Percentiles rank a stretch among this genome's conserved stretches.
Evolutionary conservation across 2,113 vertebrate genomes (phyloP).

Genomic region (Ictalurus punctatus): DNA sequence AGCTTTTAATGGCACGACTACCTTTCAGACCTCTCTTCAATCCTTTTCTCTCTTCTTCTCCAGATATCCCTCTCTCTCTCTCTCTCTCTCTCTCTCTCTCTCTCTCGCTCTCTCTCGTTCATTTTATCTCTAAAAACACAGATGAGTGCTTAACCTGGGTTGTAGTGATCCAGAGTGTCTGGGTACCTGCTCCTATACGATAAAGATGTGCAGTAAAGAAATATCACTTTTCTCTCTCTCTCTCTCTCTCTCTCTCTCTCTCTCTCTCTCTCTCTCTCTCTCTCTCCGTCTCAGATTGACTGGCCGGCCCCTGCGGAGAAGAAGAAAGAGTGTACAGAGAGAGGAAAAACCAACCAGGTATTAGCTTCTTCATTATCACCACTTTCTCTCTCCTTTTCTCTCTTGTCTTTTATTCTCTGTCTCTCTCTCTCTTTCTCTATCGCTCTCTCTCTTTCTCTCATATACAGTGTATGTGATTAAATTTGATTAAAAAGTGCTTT

Average conservation of each 20-base stretch:
- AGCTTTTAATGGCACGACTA: slow-evolving; percentile 16
- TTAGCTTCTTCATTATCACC: slow-evolving; percentile 11
- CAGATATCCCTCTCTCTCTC: neutral
- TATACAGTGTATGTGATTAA: neutral
- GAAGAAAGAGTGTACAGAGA: slow-evolving; percentile 74
- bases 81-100: neutral
- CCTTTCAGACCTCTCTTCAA: slow-evolving; percentile 55
- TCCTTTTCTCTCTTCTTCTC: slow-evolving; percentile 9
- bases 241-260: slow-evolving; percentile 29
- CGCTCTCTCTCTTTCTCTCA: neutral
- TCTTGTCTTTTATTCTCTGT: slow-evolving; percentile 17
- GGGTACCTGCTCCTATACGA: neutral
- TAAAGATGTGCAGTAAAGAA: neutral
- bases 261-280: slow-evolving; percentile 23
- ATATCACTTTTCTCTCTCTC: neutral
- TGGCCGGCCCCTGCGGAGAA: slow-evolving; percentile 76
- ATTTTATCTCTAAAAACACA: slow-evolving; percentile 33
- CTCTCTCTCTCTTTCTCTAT: neutral
- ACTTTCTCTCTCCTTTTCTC: slow-evolving; percentile 27
- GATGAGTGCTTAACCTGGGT: neutral
- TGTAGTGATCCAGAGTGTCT: neutral
- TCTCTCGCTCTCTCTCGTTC: neutral
- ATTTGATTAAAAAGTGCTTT: neutral
- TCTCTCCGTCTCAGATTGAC: slow-evolving; percentile 66
- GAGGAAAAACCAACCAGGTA: slow-evolving; percentile 81